Percentiles rank a stretch among this genome's conserved stretches.
phyloP scores from a whole-genome alignment of 2,113 vertebrate species.

The Colossoma macropomum region DNA sequence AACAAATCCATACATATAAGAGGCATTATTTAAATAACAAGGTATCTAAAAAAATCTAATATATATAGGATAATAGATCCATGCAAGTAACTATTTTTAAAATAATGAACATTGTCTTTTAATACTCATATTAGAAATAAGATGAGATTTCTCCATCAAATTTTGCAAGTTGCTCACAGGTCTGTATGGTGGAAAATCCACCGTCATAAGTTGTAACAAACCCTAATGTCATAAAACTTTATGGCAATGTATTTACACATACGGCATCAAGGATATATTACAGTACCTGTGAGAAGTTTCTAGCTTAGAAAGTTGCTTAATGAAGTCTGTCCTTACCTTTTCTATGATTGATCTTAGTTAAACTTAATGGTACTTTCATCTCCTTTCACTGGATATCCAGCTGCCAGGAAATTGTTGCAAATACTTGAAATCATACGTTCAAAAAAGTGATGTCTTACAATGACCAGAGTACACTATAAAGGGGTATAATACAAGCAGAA shows the following conservation, averaged over 20 bases:
- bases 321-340: neutral
- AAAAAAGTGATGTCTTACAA: conserved; percentile 70
- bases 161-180: neutral
- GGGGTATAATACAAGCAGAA: conserved; percentile 70
- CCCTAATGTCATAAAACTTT: neutral
- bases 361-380: conserved; percentile 13
- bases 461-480: conserved; percentile 75
- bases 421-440: conserved; percentile 56
- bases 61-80: conserved; percentile 40
- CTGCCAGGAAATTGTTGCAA: neutral
- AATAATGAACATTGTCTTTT: conserved; percentile 17
- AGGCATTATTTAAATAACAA: conserved; percentile 70
- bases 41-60: conserved; percentile 63
- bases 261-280: conserved; percentile 8
- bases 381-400: neutral
- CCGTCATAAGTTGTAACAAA: conserved; percentile 3
- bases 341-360: conserved; percentile 12
- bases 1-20: conserved; percentile 63
- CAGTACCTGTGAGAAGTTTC: conserved; percentile 8
- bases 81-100: conserved; percentile 34
- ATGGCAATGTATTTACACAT: neutral
- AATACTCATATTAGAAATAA: conserved; percentile 13
- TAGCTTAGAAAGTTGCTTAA: neutral
- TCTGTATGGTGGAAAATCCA: neutral
- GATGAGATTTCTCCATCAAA: neutral